A percentile compares a stretch with the other conserved stretches of the same genome.
phyloP scores from a whole-genome alignment of 2,888 invertebrate genomes.

The Zonitis immaculata region DNA sequence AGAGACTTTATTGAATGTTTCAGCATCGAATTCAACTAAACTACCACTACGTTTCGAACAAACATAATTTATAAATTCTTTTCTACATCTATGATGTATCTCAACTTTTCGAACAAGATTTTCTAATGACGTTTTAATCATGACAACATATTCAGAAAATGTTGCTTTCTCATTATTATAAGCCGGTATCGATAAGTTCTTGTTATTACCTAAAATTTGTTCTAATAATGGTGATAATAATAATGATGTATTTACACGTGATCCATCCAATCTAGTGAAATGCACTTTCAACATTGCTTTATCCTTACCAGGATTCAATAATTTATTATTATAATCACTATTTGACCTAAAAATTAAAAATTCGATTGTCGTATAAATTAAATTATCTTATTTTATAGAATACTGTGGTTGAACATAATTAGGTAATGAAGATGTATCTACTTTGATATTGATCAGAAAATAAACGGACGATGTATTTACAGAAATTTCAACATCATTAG shows the following conservation, averaged over 20 bases:
- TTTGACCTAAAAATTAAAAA: slow-evolving; percentile 19
- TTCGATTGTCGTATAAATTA: neutral
- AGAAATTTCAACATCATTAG: slow-evolving; percentile 62
- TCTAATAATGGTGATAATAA: slow-evolving; percentile 52
- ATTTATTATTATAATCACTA: slow-evolving; percentile 8
- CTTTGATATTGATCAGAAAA: slow-evolving; percentile 61
- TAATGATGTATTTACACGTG: slow-evolving; percentile 46
- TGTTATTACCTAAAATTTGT: slow-evolving; percentile 47
- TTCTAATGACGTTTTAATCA: slow-evolving; percentile 53
- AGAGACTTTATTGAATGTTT: slow-evolving; percentile 49
- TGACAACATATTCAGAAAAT: slow-evolving; percentile 56
- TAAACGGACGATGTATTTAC: slow-evolving; percentile 55
- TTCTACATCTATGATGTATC: slow-evolving; percentile 46
- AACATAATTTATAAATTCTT: slow-evolving; percentile 49
- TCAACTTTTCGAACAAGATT: slow-evolving; percentile 48
- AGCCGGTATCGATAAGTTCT: slow-evolving; percentile 47
- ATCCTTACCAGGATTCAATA: slow-evolving; percentile 34
- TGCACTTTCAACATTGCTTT: slow-evolving; percentile 34
- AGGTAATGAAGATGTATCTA: slow-evolving; percentile 61
- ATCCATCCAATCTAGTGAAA: slow-evolving; percentile 42
- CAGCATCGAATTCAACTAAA: slow-evolving; percentile 52
- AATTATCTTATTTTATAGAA: slow-evolving; percentile 9
- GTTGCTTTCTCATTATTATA: slow-evolving; percentile 41
- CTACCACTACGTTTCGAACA: slow-evolving; percentile 45
- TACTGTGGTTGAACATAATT: slow-evolving; percentile 44